Evolutionary conservation across 1,140 invertebrate genomes (phyloP).

Genomic region (Brachionus manjavacas): DNA sequence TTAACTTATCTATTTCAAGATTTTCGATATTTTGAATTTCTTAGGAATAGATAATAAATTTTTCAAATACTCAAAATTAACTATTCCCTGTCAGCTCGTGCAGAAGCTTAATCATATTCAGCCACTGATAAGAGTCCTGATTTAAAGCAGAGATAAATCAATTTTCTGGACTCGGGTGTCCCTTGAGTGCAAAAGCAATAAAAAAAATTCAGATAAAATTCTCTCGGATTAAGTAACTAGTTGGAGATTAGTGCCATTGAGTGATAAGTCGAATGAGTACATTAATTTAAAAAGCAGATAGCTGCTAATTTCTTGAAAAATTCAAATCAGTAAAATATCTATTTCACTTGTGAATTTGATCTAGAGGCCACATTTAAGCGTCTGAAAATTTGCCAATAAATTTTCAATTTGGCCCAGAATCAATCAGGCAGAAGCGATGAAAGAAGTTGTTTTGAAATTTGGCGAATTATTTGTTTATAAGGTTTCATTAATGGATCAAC

Average conservation of each 20-base stretch:
- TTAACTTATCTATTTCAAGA: neutral
- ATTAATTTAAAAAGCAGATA: slow-evolving; percentile 19
- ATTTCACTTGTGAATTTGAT: neutral
- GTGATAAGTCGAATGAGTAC: neutral
- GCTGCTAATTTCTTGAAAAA: slow-evolving; percentile 2
- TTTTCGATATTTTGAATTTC: neutral
- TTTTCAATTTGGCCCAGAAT: neutral
- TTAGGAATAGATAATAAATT: slow-evolving; percentile 4
- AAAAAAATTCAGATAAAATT: neutral
- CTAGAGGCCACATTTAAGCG: neutral
- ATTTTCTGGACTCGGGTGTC: neutral
- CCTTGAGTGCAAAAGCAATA: neutral
- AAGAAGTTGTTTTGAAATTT: neutral
- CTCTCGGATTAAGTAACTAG: neutral
- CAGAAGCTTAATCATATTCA: neutral
- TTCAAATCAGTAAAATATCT: neutral
- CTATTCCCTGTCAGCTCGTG: neutral
- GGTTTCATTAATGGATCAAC: neutral
- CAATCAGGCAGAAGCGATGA: neutral
- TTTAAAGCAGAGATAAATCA: slow-evolving; percentile 1
- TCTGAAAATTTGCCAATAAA: neutral
- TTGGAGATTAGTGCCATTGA: neutral
- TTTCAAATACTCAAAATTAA: slow-evolving; percentile 12
- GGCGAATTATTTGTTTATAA: neutral
- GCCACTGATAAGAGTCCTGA: neutral